Conservation (phyloP, 2,797 vertebrate genomes). For the Pachyuromys duprasi region DNA sequence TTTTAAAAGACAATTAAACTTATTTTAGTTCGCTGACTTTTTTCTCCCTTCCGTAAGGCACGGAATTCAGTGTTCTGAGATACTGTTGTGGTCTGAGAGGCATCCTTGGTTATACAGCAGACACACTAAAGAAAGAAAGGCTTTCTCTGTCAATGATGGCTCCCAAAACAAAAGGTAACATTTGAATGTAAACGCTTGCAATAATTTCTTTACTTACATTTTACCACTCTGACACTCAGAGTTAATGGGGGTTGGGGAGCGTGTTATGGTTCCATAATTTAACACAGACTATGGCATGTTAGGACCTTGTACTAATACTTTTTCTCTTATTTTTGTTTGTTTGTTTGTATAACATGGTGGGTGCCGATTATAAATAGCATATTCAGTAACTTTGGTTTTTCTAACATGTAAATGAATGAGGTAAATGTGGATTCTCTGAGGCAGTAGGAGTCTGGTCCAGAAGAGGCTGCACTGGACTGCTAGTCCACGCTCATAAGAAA, state of each 20-base stretch:
- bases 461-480: background rate
- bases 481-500: background rate
- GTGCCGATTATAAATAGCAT: background rate
- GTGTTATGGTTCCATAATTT: conserved; percentile 12
- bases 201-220: conserved; percentile 48
- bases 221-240: background rate
- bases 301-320: background rate
- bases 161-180: conserved; percentile 7
- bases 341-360: background rate
- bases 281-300: background rate
- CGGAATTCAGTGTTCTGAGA: background rate
- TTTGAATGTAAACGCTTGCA: conserved; percentile 24
- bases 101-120: background rate
- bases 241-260: background rate
- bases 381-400: background rate
- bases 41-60: background rate
- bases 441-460: background rate
- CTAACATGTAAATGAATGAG: conserved; percentile 10
- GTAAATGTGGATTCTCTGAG: background rate
- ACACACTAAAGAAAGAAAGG: background rate
- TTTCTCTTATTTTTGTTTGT: background rate
- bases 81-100: background rate
- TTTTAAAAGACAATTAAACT: conserved; percentile 61
- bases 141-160: background rate
- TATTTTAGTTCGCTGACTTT: conserved; percentile 59